phyloP scores from a whole-genome alignment of 92 coral and sea anemone genomes.

The Porites cylindrica region DNA sequence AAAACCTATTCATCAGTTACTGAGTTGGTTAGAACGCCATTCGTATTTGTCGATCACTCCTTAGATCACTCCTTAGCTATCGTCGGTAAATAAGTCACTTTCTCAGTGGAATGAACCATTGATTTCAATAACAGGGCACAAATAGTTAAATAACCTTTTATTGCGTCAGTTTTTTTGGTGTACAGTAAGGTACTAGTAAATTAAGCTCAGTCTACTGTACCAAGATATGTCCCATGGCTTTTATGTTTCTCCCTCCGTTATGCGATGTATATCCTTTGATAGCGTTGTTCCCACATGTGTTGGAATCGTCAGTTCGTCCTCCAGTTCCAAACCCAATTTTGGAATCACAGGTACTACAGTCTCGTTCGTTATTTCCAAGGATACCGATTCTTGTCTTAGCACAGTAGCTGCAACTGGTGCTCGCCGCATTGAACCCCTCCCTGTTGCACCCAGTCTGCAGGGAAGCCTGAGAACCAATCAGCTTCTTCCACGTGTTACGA shows the following conservation, averaged over 20 bases:
- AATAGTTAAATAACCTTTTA: not conserved
- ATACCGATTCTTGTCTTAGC: not conserved
- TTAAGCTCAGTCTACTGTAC: not conserved
- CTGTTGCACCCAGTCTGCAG: not conserved
- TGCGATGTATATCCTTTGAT: not conserved
- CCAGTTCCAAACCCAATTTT: not conserved
- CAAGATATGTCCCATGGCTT: conserved; percentile 4
- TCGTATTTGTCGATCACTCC: not conserved
- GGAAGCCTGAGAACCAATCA: conserved; percentile 1
- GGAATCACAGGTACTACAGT: not conserved
- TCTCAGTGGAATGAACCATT: too few relatives aligned
- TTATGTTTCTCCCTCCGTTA: not conserved
- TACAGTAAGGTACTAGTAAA: not conserved
- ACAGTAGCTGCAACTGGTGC: too few relatives aligned
- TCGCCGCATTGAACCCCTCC: not conserved
- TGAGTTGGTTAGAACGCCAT: too few relatives aligned
- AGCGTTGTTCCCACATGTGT: not conserved
- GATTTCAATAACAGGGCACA: not conserved
- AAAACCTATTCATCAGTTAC: too few relatives aligned
- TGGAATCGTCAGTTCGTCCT: not conserved
- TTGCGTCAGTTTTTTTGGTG: not conserved
- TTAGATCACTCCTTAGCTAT: not conserved
- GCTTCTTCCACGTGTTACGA: conserved; percentile 29
- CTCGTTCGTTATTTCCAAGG: not conserved
- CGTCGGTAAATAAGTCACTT: not conserved